Percentiles rank a stretch among this genome's conserved stretches.
These are phyloP conservation scores for Pocillopora damicornis DNA, from an alignment of 64 coral and sea anemone species.

Conservation along the genomic window DNA sequence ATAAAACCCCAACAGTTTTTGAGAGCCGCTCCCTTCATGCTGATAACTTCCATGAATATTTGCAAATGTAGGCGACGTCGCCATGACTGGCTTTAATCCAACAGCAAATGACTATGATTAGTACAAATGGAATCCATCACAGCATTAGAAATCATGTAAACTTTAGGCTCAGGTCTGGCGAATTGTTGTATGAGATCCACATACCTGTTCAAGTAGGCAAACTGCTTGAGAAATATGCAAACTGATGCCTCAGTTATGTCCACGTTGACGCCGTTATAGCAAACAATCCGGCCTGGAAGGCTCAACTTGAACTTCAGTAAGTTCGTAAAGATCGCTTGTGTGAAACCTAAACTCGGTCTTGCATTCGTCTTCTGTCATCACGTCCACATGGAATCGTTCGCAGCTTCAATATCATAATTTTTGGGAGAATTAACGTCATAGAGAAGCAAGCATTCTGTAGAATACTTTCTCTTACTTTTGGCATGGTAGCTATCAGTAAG, in stretches of 20 bases:
- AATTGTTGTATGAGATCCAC: constrained; percentile 39
- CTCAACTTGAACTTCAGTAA: no score
- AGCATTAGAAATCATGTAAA: constrained; percentile 24
- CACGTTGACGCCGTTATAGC: no score
- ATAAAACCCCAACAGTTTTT: neutral
- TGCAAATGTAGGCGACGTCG: neutral
- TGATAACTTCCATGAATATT: neutral
- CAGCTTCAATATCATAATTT: no score
- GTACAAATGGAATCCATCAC: constrained; percentile 49
- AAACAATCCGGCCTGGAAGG: no score
- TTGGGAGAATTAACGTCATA: no score
- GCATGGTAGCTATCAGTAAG: no score
- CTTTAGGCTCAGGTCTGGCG: constrained; percentile 20
- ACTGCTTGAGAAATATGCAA: constrained; percentile 16
- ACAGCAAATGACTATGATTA: constrained; percentile 33
- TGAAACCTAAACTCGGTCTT: no score
- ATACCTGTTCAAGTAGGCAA: constrained; percentile 43
- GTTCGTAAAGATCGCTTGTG: no score
- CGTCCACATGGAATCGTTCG: no score
- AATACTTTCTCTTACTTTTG: no score
- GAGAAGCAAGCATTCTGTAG: no score
- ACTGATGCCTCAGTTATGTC: constrained; percentile 7
- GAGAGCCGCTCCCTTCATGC: neutral
- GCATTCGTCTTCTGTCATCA: no score
- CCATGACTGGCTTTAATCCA: constrained; percentile 29